Conservation (phyloP, 2,113 vertebrate species). For the Laterallus jamaicensis region DNA sequence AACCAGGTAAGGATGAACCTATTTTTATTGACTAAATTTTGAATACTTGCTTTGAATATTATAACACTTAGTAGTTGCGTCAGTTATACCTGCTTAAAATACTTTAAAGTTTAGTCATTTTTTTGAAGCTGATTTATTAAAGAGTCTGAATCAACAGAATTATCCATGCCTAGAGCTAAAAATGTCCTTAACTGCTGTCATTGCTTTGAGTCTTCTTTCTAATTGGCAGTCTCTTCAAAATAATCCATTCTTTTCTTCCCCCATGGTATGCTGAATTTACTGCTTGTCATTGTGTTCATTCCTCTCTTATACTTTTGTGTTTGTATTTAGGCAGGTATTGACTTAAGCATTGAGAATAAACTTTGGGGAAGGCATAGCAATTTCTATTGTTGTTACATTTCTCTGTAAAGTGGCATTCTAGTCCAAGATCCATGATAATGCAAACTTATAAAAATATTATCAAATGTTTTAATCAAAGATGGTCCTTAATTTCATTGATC, state of each 20-base stretch:
- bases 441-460: conserved; percentile 43
- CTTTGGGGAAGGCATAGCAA: background rate
- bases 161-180: background rate
- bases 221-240: background rate
- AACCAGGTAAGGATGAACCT: background rate
- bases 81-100: background rate
- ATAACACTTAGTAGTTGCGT: background rate
- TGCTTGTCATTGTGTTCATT: background rate
- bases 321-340: background rate
- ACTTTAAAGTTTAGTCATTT: background rate
- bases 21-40: background rate
- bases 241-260: background rate
- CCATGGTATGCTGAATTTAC: background rate
- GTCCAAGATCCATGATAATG: background rate
- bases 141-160: background rate
- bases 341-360: background rate
- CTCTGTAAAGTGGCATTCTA: background rate
- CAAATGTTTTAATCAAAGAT: conserved; percentile 74
- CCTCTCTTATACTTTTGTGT: background rate
- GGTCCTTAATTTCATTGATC: conserved; percentile 56
- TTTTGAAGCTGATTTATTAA: background rate
- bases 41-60: background rate
- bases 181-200: background rate
- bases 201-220: background rate
- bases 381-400: background rate